Conservation (phyloP, 2,888 invertebrate genomes). For the Lacanobia wlatinum region DNA sequence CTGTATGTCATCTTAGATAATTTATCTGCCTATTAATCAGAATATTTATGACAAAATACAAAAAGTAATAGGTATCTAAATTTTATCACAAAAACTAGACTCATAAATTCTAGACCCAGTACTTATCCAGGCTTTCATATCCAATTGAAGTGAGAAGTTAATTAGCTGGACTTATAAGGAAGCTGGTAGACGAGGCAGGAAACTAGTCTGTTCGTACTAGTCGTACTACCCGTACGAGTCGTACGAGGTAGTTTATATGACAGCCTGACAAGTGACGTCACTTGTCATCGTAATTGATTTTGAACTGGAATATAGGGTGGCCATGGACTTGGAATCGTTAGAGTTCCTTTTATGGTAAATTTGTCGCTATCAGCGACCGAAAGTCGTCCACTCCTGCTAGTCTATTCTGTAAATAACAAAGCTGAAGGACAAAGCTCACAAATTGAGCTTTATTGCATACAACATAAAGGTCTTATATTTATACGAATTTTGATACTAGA, state of each 20-base stretch:
- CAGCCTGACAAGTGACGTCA: slow-evolving; percentile 48
- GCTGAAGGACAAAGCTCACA: no score
- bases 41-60: neutral
- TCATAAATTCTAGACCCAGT: slow-evolving; percentile 9
- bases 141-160: slow-evolving; percentile 61
- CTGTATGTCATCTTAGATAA: no score
- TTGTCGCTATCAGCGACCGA: neutral
- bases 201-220: slow-evolving; percentile 13
- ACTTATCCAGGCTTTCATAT: slow-evolving; percentile 5
- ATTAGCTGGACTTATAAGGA: slow-evolving; percentile 58
- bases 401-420: no score
- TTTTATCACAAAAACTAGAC: neutral
- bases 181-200: slow-evolving; percentile 22
- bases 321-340: neutral
- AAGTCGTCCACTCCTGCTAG: no score
- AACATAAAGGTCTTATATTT: no score
- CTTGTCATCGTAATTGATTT: slow-evolving; percentile 37
- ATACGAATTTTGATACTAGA: no score
- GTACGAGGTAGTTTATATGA: slow-evolving; percentile 20
- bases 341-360: no score
- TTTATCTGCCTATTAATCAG: slow-evolving; percentile 1
- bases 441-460: no score
- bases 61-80: neutral
- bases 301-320: slow-evolving; percentile 13
- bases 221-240: neutral